Conservation (phyloP, 2,113 vertebrate genomes). For the Thalassoma bifasciatum region DNA sequence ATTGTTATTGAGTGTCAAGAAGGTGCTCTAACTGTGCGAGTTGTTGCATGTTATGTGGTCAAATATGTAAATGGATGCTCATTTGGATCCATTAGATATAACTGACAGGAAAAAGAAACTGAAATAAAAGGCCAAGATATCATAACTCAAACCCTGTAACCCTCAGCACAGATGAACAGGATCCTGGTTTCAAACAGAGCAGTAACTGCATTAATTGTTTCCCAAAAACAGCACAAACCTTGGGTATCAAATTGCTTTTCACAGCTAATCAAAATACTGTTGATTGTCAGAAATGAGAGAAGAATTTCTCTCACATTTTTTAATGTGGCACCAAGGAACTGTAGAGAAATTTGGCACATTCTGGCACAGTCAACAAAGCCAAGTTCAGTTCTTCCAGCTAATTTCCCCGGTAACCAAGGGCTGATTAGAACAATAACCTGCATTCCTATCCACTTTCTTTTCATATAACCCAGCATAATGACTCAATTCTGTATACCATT, state of each 20-base stretch:
- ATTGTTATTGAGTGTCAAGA: too few relatives aligned
- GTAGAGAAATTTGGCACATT: slow-evolving; percentile 33
- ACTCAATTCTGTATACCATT: slow-evolving; percentile 7
- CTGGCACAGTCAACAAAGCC: slow-evolving; percentile 14
- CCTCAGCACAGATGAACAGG: not conserved
- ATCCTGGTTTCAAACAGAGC: slow-evolving; percentile 11
- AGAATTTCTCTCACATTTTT: slow-evolving; percentile 35
- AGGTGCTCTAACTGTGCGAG: too few relatives aligned
- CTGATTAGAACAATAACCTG: slow-evolving; percentile 23
- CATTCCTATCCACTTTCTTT: slow-evolving; percentile 1
- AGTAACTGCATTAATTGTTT: slow-evolving; percentile 28
- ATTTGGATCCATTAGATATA: too few relatives aligned
- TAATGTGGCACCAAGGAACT: not conserved
- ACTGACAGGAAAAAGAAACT: too few relatives aligned
- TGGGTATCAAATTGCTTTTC: slow-evolving; percentile 32
- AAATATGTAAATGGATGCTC: too few relatives aligned
- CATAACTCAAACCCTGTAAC: slow-evolving; percentile 8
- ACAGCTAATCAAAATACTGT: slow-evolving; percentile 26
- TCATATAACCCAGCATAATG: not conserved
- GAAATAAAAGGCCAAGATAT: too few relatives aligned
- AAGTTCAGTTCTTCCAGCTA: slow-evolving; percentile 24
- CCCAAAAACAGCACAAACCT: slow-evolving; percentile 4
- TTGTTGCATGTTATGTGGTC: too few relatives aligned
- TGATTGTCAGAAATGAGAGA: slow-evolving; percentile 7
- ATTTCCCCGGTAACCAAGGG: slow-evolving; percentile 2